Percentiles rank a stretch among this genome's conserved stretches.
Conservation (phyloP, 2,113 vertebrate genomes). For the Gallinago undulata region DNA sequence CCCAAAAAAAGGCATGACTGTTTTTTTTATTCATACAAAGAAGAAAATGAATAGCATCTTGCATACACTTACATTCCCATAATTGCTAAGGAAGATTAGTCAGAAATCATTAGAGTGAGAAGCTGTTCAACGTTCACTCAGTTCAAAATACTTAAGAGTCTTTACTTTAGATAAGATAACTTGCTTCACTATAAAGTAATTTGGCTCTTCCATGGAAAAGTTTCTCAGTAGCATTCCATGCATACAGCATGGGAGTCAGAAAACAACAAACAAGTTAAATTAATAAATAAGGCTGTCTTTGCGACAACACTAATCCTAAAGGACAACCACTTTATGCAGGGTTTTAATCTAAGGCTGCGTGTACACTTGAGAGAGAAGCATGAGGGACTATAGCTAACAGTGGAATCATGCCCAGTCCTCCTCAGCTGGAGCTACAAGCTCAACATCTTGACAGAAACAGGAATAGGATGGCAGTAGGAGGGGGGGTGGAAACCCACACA, state of each 20-base stretch:
- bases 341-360: neutral
- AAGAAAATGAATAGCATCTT: neutral
- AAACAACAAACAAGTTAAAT: neutral
- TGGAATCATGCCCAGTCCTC: neutral
- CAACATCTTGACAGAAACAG: neutral
- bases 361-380: rapidly evolving
- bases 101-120: neutral
- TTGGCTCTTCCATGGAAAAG: neutral
- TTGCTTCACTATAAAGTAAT: neutral
- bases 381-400: neutral
- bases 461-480: neutral
- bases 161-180: neutral
- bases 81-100: neutral
- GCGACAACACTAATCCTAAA: neutral
- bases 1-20: neutral
- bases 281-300: neutral
- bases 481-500: neutral
- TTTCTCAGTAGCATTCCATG: neutral
- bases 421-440: neutral
- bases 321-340: neutral
- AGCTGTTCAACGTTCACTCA: neutral
- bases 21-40: neutral
- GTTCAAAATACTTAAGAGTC: neutral
- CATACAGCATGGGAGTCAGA: neutral
- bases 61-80: neutral